Evolutionary conservation across 2,888 invertebrate species (phyloP).

Genomic region (Ophion slaviceki): DNA sequence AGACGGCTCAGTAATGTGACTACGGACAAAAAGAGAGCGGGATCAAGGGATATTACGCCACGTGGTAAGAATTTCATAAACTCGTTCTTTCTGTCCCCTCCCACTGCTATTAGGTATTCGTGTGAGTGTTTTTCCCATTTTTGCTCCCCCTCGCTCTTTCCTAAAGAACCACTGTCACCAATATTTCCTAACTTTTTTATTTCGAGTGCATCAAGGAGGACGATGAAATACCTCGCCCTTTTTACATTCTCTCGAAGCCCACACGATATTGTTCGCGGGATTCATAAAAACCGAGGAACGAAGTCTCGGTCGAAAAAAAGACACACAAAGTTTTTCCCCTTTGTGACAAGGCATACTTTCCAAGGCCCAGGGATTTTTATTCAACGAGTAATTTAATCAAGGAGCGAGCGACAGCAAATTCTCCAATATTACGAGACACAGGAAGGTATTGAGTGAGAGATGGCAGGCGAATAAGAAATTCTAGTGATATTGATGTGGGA

Average conservation of each 20-base stretch:
- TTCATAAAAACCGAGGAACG: conserved; percentile 24
- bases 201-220: conserved; percentile 53
- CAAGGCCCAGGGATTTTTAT: conserved; percentile 37
- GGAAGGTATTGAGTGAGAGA: conserved; percentile 38
- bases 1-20: conserved; percentile 29
- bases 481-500: conserved; percentile 14
- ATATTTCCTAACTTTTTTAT: conserved; percentile 62
- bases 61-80: conserved; percentile 65
- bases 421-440: conserved; percentile 52
- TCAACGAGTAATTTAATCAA: conserved; percentile 59
- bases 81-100: conserved; percentile 20
- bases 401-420: conserved; percentile 43
- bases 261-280: conserved; percentile 18
- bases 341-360: conserved; percentile 37
- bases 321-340: conserved; percentile 53
- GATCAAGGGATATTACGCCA: conserved; percentile 48
- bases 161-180: conserved; percentile 46
- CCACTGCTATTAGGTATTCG: not conserved
- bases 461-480: conserved; percentile 1
- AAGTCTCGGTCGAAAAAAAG: conserved; percentile 46
- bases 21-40: conserved; percentile 31
- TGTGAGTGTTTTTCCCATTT: not conserved
- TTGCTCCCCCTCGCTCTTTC: conserved; percentile 2
- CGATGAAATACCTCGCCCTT: conserved; percentile 61
- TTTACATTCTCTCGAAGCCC: conserved; percentile 35